These are phyloP conservation scores for Esox masquinongy DNA, from an alignment of 2,797 vertebrate genomes.

Conservation along the genomic window DNA sequence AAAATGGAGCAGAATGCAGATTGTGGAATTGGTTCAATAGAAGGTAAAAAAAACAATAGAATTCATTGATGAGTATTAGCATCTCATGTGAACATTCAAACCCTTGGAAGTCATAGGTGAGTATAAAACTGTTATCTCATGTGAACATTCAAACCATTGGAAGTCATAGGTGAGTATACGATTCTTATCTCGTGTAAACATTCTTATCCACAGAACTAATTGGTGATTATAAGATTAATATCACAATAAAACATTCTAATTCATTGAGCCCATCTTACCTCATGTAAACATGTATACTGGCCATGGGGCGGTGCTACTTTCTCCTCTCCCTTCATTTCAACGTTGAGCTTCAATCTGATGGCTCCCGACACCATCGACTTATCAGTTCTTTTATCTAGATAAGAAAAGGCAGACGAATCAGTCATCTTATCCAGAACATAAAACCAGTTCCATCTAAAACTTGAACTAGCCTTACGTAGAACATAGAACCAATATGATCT, in stretches of 20 bases:
- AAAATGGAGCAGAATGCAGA: neutral
- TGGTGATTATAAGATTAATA: neutral
- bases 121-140: no score
- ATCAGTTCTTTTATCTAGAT: slow-evolving; percentile 94
- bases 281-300: slow-evolving; percentile 96
- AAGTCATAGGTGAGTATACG: no score
- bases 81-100: no score
- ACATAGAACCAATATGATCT: no score
- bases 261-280: slow-evolving; percentile 73
- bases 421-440: neutral
- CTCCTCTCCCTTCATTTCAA: slow-evolving; percentile 98
- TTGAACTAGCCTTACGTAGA: no score
- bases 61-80: no score
- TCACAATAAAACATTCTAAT: neutral
- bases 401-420: slow-evolving; percentile 4
- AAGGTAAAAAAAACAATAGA: no score
- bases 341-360: slow-evolving; percentile 94
- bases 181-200: no score
- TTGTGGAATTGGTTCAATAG: neutral
- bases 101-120: no score
- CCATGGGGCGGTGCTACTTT: slow-evolving; percentile 95
- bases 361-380: slow-evolving; percentile 97
- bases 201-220: neutral
- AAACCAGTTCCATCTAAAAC: neutral
- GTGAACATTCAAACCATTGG: no score